Evolutionary conservation across 2,797 vertebrate genomes (phyloP), one percentile per base, ranked within the genome.

Genomic region (Tamandua tetradactyla): DNA sequence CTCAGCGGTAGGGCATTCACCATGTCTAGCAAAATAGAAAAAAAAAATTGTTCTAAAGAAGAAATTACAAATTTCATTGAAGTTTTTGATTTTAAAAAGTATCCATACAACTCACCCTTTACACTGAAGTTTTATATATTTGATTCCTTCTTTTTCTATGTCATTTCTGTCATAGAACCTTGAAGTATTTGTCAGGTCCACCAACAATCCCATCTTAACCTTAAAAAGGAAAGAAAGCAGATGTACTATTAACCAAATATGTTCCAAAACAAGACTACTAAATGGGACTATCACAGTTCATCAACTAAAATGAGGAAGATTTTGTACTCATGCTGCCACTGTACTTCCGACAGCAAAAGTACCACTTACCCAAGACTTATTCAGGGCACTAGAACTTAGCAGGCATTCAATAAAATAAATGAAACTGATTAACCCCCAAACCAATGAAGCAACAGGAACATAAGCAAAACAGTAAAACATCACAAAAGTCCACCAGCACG

Each of bases 151-250:
- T 98, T 99, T 99, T 97, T 99, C 99, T 95, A 99, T 99, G 95
- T 99, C 99, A 18, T 98, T 98, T 81, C 98, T 98, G 49, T 99
- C 99, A 97, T 99, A 99, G 97, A 99, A 99, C 95, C 99, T 99
- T 79, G 98, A 99, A 14, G 99, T 99, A 98, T 99, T 99, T 17
- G 99, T 99, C 98, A 99, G 98, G 97, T 99, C 99, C 87, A 99
- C 98, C 90, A 99, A 98, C 95, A 99, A 98, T 94, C 99, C 99
- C 99, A 99, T 99, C 98, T 99, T 99, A 94, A 99, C 99, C 99
- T 99, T 94, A 57, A 96, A 97, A 71, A 64, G 14, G 37, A 32
- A 22, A 69, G 69, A 35, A 52, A 4, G 5, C 44, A 91, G 42
- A 81, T 95, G 92, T 89, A 89, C 47, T 89, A 89, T 32, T 74